These are phyloP conservation scores for Diloba caeruleocephala DNA, from an alignment of 2,888 invertebrate genomes.

Conservation along the genomic window DNA sequence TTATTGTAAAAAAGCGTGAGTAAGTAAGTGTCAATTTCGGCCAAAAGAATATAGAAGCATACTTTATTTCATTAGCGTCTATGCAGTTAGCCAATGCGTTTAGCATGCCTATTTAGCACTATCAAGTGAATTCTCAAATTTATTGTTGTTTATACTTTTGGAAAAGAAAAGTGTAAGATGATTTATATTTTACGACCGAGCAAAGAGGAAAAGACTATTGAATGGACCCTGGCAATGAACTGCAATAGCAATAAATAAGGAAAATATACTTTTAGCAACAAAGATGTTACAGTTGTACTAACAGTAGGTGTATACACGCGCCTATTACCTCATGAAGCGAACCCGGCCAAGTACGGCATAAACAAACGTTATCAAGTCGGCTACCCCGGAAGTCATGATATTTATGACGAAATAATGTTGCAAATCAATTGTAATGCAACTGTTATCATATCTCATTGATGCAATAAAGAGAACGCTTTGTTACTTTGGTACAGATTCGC, in stretches of 20 bases:
- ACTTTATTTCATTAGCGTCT: constrained; percentile 15
- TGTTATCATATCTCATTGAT: no score
- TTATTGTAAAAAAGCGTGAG: no score
- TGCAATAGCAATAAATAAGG: no score
- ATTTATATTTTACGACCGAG: no score
- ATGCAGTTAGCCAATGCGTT: constrained; percentile 8
- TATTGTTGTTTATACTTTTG: no score
- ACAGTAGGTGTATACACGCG: neutral
- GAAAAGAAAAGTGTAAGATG: neutral
- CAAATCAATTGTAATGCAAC: constrained; percentile 1
- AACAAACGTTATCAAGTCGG: constrained; percentile 20
- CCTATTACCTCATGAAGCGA: neutral
- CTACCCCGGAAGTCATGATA: constrained; percentile 5
- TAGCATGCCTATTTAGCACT: constrained; percentile 15
- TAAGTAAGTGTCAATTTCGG: constrained; percentile 13
- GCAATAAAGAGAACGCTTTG: no score
- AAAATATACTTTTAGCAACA: neutral
- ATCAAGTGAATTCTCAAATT: neutral
- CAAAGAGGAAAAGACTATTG: no score
- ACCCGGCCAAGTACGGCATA: constrained; percentile 2
- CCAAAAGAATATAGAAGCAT: constrained; percentile 6
- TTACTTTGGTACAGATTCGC: no score
- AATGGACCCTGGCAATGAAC: no score
- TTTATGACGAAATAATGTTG: constrained; percentile 5
- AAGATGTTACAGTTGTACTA: neutral